phyloP scores from a whole-genome alignment of 2,888 invertebrate genomes.

The Epirrhoe tristata region DNA sequence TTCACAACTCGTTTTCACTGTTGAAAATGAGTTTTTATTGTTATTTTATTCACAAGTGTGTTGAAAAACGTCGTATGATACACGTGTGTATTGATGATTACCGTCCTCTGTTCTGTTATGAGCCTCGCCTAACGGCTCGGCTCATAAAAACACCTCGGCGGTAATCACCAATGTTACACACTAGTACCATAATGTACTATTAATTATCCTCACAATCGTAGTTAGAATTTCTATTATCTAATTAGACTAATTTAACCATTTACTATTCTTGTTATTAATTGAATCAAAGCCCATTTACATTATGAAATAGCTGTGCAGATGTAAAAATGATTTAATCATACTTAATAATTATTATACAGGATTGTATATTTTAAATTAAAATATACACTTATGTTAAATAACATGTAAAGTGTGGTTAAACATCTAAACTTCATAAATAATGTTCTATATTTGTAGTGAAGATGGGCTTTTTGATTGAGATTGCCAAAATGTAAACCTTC shows the following conservation, averaged over 20 bases:
- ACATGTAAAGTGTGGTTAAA: too few relatives aligned
- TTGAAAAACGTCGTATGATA: too few relatives aligned
- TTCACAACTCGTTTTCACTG: too few relatives aligned
- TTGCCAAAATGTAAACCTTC: slow-evolving; percentile 78
- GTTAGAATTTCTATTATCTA: slow-evolving; percentile 63
- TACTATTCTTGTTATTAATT: slow-evolving; percentile 57
- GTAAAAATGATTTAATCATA: not conserved
- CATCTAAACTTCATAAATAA: not conserved
- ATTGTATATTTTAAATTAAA: not conserved
- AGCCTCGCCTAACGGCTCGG: too few relatives aligned
- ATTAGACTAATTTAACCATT: slow-evolving; percentile 59
- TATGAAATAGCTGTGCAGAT: slow-evolving; percentile 5
- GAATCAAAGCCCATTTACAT: slow-evolving; percentile 35
- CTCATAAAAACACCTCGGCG: too few relatives aligned
- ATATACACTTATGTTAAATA: not conserved
- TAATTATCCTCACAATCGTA: slow-evolving; percentile 69
- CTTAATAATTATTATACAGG: not conserved
- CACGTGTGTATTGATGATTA: too few relatives aligned
- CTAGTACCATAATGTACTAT: too few relatives aligned
- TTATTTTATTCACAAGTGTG: too few relatives aligned
- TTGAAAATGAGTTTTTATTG: too few relatives aligned
- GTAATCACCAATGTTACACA: too few relatives aligned
- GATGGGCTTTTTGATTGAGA: slow-evolving; percentile 43
- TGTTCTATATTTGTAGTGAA: not conserved
- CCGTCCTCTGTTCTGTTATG: too few relatives aligned